Conservation (phyloP, 37 sponge, comb jelly and placozoan species). For the Oopsacas minuta region DNA sequence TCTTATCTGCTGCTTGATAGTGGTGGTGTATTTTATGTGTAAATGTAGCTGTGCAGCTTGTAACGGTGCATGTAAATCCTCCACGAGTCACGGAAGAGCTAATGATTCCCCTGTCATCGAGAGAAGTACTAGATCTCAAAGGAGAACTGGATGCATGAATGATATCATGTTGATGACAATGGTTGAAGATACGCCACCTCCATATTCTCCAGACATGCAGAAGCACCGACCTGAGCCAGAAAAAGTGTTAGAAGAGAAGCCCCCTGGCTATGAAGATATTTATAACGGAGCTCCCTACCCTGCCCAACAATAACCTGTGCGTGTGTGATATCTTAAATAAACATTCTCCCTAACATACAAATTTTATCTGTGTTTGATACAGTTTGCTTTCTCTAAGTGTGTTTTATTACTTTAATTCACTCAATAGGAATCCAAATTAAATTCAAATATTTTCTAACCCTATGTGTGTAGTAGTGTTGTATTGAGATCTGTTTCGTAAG, state of each 20-base stretch:
- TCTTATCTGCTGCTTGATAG: neutral
- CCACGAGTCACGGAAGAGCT: neutral
- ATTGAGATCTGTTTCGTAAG: too few relatives aligned
- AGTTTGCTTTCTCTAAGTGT: too few relatives aligned
- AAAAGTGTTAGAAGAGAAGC: neutral
- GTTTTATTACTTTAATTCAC: too few relatives aligned
- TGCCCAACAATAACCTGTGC: neutral
- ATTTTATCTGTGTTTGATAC: neutral
- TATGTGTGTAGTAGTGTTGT: too few relatives aligned
- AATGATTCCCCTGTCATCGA: neutral
- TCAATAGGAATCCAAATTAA: too few relatives aligned
- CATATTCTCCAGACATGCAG: neutral
- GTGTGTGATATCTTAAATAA: neutral
- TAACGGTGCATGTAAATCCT: slow-evolving; percentile 1
- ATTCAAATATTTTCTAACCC: too few relatives aligned
- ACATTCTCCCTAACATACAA: neutral
- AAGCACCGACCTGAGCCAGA: neutral
- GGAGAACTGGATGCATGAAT: neutral
- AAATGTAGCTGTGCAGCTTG: slow-evolving; percentile 19
- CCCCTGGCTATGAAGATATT: neutral
- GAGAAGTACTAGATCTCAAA: neutral
- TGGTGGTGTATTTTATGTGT: neutral
- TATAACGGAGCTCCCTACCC: neutral
- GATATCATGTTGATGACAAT: neutral
- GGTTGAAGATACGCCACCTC: neutral